Evolutionary conservation across 2,113 vertebrate species (phyloP).

Genomic region (Pseudorectes ferrugineus): DNA sequence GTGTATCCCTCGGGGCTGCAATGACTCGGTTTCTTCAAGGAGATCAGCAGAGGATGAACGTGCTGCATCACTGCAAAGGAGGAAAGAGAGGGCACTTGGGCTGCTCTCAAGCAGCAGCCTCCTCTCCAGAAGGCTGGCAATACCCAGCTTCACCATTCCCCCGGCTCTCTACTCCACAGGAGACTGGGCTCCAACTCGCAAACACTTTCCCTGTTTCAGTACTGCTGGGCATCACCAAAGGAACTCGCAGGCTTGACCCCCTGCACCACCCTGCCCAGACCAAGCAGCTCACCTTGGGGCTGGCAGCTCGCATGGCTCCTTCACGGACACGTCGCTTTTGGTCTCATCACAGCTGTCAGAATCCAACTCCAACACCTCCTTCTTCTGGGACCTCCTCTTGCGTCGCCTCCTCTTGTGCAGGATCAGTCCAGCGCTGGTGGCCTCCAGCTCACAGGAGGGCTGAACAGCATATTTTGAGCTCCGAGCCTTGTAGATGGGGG

Average conservation of each 20-base stretch:
- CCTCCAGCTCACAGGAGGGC: not conserved
- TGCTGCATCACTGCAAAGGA: conserved; percentile 67
- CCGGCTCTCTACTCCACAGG: not conserved
- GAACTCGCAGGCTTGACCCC: not conserved
- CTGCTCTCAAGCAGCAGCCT: not conserved
- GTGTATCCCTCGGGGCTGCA: conserved; percentile 56
- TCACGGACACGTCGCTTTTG: conserved; percentile 34
- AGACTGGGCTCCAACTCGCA: not conserved
- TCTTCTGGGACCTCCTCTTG: conserved; percentile 71
- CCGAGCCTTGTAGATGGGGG: conserved; percentile 75
- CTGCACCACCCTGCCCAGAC: not conserved
- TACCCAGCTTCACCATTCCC: not conserved
- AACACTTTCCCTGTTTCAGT: not conserved
- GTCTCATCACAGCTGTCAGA: conserved; percentile 72
- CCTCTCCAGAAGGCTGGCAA: not conserved
- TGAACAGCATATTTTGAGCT: not conserved
- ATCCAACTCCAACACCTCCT: conserved; percentile 58
- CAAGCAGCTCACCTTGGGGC: conserved; percentile 59
- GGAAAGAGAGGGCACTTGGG: not conserved
- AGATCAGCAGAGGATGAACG: conserved; percentile 74
- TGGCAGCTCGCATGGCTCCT: conserved; percentile 23
- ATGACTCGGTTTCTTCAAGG: not conserved
- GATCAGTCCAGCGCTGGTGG: not conserved
- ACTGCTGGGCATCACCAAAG: not conserved
- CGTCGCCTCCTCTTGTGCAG: conserved; percentile 69